Base-by-base conservation (phyloP, 2,888 invertebrate species). In the Ptycholaimellus sp. region DNA sequence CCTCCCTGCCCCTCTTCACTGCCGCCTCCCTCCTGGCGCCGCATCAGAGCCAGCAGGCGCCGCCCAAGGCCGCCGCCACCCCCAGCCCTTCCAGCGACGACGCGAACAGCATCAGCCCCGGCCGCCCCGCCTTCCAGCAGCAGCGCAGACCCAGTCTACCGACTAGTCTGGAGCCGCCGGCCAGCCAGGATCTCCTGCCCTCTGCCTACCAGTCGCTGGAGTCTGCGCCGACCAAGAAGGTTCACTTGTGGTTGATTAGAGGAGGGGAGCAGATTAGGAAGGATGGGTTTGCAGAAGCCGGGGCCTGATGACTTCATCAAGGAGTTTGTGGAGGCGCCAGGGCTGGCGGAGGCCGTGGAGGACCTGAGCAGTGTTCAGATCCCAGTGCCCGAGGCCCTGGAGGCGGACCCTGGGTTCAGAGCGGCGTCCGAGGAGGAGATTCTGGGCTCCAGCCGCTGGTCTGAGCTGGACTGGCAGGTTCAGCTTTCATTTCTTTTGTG, bases 401-500 rank as follows among this genome's bases (percentile, higher is more conserved):
- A 44, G 33, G 44, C 41, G 32, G 55, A 55, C 47, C 54, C 53
- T n/a, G n/a, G n/a, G 17, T 55, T 55, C 44, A 47, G 49, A 16
- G 48, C 55, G 19, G 45, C 50, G 13, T 42, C 46, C 19, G 55
- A 55, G 40, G 46, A 51, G 34, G 52, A 52, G 39, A 23, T 55
- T 30, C 39, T 51, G 34, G 49, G 50, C 40, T 45, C 44, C 19
- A 52, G 51, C 35, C 50, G 50, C 36, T 52, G 46, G 42, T 52
- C 52, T 23, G 50, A 51, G 31, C 47, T 48, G 39, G 48, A 52
- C 37, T 43, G 47, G 25, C 43, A 47, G 17, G n/a, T n/a, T n/a
- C n/a, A n/a, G n/a, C n/a, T n/a, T n/a, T n/a, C n/a, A n/a, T n/a
- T n/a, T n/a, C n/a, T n/a, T n/a, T n/a, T n/a, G n/a, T n/a, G n/a